Base-by-base conservation (phyloP, 2,797 vertebrate genomes). In the Vireo griseus region DNA sequence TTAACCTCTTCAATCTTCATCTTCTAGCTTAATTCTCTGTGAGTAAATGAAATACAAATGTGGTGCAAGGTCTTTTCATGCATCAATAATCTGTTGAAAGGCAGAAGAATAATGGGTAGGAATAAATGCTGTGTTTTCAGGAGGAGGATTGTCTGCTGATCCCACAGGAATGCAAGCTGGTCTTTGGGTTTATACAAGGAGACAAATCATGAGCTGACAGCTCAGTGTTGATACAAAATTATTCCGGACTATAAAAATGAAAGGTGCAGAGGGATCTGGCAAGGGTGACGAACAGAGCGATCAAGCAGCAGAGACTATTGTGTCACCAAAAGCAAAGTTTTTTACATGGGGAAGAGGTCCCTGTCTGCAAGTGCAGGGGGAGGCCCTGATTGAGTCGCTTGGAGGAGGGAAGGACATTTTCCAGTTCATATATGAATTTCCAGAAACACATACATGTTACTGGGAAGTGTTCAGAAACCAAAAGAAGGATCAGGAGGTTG, bases 51-150 rank as follows among this genome's bases (percentile, higher is more conserved):
- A 81, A 74, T 63, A 29, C 1, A 9, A 77, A 76, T 37, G 40
- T 83, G 55, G 15, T 74, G 52, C 3, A 3, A 86, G 61, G 24
- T 68, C 45, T 71, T 78, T 81, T 68, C 39, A 33, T 50, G 57
- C 50, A 63, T 74, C 73, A 71, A 15, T 75, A 86, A 88, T 14
- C 57, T 61, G 16, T 5, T 88, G 69, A 54, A 66, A 92, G 58
- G 74, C 65, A 83, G 57, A 87, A 83, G 51, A 88, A 50, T 65
- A 63, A 54, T 26, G 45, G 28, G 54, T 89, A 81, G 55, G 78
- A 81, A 67, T 42, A 72, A 86, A 78, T 45, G 5, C n/a, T 68
- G 50, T 81, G 37, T 88, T 92, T 87, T 89, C 71, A 89, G 80
- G 29, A 59, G 74, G 62, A 50, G 47, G 16, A 61, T 79, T 89